Percentiles rank a stretch among this genome's conserved stretches.
Conservation (phyloP, 2,888 invertebrate genomes). For the Lithophane ornitopus region DNA sequence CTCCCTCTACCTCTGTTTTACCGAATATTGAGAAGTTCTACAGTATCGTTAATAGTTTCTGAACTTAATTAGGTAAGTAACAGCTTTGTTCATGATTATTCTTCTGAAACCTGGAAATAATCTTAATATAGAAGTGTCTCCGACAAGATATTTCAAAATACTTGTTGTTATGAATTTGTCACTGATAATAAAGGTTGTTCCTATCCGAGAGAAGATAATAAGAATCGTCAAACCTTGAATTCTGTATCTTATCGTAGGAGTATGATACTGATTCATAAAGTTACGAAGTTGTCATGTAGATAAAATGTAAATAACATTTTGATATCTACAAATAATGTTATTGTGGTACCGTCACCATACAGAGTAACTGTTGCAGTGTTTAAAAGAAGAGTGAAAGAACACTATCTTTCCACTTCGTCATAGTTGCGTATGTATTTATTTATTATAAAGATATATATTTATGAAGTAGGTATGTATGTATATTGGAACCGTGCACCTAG, state of each 20-base stretch:
- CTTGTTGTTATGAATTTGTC: conserved; percentile 14
- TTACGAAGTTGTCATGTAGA: conserved; percentile 48
- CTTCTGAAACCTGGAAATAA: neutral
- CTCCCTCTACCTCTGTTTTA: conserved; percentile 8
- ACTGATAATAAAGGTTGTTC: conserved; percentile 17
- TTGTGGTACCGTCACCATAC: conserved; percentile 18
- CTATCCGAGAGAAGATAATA: conserved; percentile 32
- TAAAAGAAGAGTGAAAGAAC: no score
- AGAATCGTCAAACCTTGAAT: conserved; percentile 45
- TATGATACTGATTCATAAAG: conserved; percentile 51
- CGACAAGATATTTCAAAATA: neutral
- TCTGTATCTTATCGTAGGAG: conserved; percentile 54
- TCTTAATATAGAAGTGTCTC: neutral
- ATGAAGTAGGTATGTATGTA: no score
- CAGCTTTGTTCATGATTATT: conserved; percentile 10
- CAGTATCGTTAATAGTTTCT: conserved; percentile 4
- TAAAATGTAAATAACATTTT: conserved; percentile 45
- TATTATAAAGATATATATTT: no score
- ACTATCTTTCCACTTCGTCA: no score
- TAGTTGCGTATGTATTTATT: no score
- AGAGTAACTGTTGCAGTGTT: no score
- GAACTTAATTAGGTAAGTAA: conserved; percentile 2
- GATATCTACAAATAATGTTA: conserved; percentile 34
- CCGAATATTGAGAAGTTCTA: conserved; percentile 17
- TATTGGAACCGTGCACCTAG: no score